phyloP scores from a whole-genome alignment of 2,113 vertebrate genomes.

The Murina feae region DNA sequence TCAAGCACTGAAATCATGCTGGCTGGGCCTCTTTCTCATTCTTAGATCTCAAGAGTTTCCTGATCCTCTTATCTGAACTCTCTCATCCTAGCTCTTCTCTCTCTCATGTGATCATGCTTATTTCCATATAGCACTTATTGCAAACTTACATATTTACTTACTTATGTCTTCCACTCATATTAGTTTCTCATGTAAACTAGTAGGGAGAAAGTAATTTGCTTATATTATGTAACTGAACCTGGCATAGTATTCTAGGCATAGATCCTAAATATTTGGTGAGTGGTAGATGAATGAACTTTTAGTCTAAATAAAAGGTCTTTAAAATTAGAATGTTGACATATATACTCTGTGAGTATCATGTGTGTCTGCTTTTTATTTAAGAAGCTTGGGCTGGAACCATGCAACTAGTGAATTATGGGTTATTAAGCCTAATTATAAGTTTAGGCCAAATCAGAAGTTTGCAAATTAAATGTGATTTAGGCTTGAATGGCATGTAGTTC shows the following conservation, averaged over 20 bases:
- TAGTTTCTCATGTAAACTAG: background rate
- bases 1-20: too few relatives aligned
- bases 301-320: background rate
- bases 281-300: background rate
- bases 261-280: background rate
- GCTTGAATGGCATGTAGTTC: background rate
- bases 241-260: background rate
- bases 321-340: background rate
- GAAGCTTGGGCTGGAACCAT: background rate
- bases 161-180: background rate
- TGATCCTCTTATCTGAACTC: background rate
- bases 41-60: background rate
- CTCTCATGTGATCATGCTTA: background rate
- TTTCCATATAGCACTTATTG: background rate
- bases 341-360: background rate
- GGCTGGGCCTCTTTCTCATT: background rate
- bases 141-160: background rate
- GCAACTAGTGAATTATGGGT: background rate
- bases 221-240: background rate
- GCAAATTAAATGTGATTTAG: background rate
- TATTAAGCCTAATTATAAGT: background rate
- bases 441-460: background rate
- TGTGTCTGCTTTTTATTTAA: constrained; percentile 22
- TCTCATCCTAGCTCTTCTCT: background rate
- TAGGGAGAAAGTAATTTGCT: background rate